Conservation (phyloP, 37 sponge, comb jelly and placozoan species). For the Hormiphora californensis region DNA sequence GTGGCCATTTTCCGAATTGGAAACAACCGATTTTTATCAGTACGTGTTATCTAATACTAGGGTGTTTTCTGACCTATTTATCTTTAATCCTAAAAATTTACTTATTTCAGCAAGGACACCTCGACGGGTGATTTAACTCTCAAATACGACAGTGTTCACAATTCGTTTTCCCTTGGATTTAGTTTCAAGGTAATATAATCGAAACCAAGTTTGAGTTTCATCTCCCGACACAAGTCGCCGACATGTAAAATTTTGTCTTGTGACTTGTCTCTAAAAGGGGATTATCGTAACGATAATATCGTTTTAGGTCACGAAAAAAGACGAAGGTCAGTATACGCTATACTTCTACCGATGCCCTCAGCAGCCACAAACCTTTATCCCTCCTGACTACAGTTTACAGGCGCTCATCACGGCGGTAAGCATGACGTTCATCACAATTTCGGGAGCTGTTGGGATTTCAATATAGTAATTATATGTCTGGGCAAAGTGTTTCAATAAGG, state of each 20-base stretch:
- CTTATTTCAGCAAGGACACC: too few species aligned
- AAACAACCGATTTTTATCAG: too few species aligned
- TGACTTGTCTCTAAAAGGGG: background rate
- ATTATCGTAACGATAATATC: background rate
- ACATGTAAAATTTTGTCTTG: background rate
- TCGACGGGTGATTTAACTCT: too few species aligned
- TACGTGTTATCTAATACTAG: too few species aligned
- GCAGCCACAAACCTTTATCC: background rate
- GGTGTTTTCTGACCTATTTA: too few species aligned
- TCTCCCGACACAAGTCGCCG: background rate
- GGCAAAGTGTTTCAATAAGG: too few species aligned
- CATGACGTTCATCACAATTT: background rate
- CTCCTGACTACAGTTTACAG: background rate
- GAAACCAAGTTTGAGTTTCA: too few species aligned
- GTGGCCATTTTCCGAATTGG: too few species aligned
- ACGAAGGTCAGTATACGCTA: constrained; percentile 40
- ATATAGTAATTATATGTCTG: background rate
- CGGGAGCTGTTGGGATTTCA: background rate
- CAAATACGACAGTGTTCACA: too few species aligned
- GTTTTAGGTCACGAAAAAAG: background rate
- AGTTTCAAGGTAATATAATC: too few species aligned
- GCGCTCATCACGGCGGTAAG: constrained; percentile 13
- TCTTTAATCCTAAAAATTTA: too few species aligned
- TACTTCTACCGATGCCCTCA: constrained; percentile 31
- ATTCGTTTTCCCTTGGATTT: too few species aligned